Evolutionary conservation across 1,140 invertebrate species (phyloP), one percentile per base, ranked within the genome.

Genomic region (Lordiphosa stackelbergi): DNA sequence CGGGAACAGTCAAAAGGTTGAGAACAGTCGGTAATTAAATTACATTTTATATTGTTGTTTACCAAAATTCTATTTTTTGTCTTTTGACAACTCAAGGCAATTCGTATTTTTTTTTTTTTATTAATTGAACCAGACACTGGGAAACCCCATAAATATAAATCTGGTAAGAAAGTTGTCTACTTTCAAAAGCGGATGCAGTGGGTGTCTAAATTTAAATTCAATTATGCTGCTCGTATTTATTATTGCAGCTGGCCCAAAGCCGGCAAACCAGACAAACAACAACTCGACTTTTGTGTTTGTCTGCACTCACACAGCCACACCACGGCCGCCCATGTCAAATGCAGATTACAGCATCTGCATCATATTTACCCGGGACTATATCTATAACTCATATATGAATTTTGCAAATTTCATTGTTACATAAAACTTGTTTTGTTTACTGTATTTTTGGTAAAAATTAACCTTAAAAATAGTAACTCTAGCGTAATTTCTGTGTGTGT

Each of bases 141-240:
- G 12, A 41, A 41, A 13, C 13, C 11, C 24, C 43, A 31, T 9
- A 38, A 52, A n/a, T n/a, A n/a, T n/a, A n/a, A n/a, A 31, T 55
- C 22, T 59, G 40, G 24, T 12, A 9, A 31, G 5, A 11, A 49
- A 41, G 11, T 42, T 40, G 48, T 22, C 31, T 34, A 38, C 41
- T 28, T 31, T 36, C 41, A 12, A 49, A 51, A 51, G 53, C 63
- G 75, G 66, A 79, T 68, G 53, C 66, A 56, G 62, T 79, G 75
- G 70, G 77, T 68, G 77, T 71, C 75, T 79, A 75, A 75, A 83
- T 71, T 71, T 81, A 79, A 65, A 58, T 71, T 60, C 66, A 79
- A 71, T 81, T 79, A 81, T 81, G 62, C 51, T 75, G 68, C 31
- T 8, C 28, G 7, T 8, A 31, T 71, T 51, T 79, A 69, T 75